Conservation (phyloP, 2,797 vertebrate genomes). For the Sebastes melanostomus region DNA sequence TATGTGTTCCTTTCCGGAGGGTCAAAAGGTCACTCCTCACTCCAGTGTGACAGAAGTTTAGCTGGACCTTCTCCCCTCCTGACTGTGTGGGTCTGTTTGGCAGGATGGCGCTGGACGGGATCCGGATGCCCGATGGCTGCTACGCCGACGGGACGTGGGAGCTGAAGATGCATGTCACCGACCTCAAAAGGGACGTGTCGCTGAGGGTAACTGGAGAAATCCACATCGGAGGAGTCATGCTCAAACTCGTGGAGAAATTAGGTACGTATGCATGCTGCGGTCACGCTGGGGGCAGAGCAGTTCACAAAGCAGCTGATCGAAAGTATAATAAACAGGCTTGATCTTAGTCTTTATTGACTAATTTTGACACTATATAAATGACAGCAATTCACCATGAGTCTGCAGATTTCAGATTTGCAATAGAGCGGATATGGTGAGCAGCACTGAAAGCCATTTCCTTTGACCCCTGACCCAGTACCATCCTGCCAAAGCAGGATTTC, state of each 20-base stretch:
- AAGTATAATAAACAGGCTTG: constrained; percentile 1
- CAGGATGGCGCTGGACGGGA: constrained; percentile 97
- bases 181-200: constrained; percentile 95
- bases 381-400: not conserved
- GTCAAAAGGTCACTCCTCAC: constrained; percentile 25
- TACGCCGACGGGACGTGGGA: constrained; percentile 99
- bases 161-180: constrained; percentile 95
- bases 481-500: not conserved
- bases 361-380: not conserved
- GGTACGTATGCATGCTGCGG: constrained; percentile 82
- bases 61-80: not conserved
- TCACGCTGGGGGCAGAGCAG: not conserved
- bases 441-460: not conserved
- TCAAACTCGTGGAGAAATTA: constrained; percentile 97
- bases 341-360: not conserved
- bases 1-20: not conserved
- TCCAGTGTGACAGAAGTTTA: constrained; percentile 4
- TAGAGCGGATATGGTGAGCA: not conserved
- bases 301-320: constrained; percentile 1
- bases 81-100: constrained; percentile 26
- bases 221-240: constrained; percentile 98
- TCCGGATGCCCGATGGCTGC: constrained; percentile 99
- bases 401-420: not conserved
- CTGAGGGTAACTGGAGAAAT: constrained; percentile 97
- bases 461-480: not conserved